Base-by-base conservation (phyloP, 2,888 invertebrate genomes). In the Mantis religiosa region DNA sequence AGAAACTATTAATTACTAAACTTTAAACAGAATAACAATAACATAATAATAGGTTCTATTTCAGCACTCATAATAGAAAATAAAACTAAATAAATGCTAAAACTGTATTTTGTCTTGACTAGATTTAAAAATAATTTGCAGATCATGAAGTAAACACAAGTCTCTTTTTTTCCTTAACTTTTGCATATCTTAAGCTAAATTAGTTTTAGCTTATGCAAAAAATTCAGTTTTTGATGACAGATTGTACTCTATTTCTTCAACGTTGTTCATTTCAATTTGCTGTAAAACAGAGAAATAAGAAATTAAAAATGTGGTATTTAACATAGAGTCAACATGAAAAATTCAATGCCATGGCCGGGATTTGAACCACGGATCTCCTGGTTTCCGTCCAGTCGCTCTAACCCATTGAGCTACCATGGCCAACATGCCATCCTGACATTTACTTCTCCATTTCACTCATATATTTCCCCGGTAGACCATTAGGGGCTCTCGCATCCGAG, bases 181-280 rank as follows among this genome's bases (percentile, higher is more conserved):
- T n/a, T 28, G 15, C 12, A 30, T 41, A 30, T 34, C 8, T 20
- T 8, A n/a, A 7, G 27, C 34, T 25, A 27, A 85, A 28, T 71
- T 20, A 41, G 20, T 71, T 71, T 20, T 71, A 71, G 28, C 27
- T 41, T 41, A 98, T 94, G 97, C 98, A 94, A 97, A 98, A 94
- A 98, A 98, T 94, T 98, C 98, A 91, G 96, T 95, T 94, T 97
- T 98, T 92, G 97, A 96, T 92, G 97, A 96, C 94, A 98, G 95
- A 92, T 97, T 97, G 93, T 97, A 98, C 93, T 98, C 98, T 91
- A 97, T 95, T 93, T 98, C 98, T 93, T 98, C 98, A 94, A 98
- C 97, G 94, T 98, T 98, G 95, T 98, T 98, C 96, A 98, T 97
- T 93, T 98, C 98, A 93, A 98, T 96, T 92, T 98, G 95, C 97